Base-by-base conservation (phyloP, 2,113 vertebrate species). In the Danionella cerebrum region DNA sequence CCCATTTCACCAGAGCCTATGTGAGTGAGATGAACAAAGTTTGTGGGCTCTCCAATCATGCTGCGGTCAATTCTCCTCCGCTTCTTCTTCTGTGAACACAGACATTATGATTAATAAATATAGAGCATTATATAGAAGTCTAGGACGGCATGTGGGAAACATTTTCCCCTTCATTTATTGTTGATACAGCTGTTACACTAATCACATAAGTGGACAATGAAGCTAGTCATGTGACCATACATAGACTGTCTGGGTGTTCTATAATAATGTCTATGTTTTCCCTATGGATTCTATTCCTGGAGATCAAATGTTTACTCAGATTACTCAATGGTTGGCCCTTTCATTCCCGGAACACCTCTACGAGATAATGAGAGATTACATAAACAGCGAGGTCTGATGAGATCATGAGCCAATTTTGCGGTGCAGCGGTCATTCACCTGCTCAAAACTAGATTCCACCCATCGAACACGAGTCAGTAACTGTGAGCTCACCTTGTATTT, bases 1-100 rank as follows among this genome's bases (percentile, higher is more conserved):
- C 81, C 85, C 91, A 93, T 93, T 73, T 92, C 91, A 0, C 91
- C 90, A 0, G 91, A 92, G 58, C 91, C 91, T 3, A 93, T 90
- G 75, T 93, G 91, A 0, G 91, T 92, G 84, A 92, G 84, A 78
- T 93, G 91, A 4, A 92, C 77, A 9, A 92, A 92, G 78, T 93
- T 93, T 90, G 91, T 92, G 11, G 91, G 91, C 67, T 92, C 91
- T 5, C 91, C 91, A 0, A 93, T 93, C 91, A 93, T 92, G 76
- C 81, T 88, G 54, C 91, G 85, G 67, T 93, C 91, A 1, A 93
- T 92, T 16, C 89, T 78, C 31, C 89, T 84, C 78, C 90, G 84
- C 78, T 82, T 90, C 75, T 89, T 90, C 69, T 92, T 90, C 90
- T 90, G 85, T 54, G 47, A 71, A 64, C 31, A 48, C 4, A 42